phyloP scores from a whole-genome alignment of 2,113 vertebrate species.

The Delphinus delphis region DNA sequence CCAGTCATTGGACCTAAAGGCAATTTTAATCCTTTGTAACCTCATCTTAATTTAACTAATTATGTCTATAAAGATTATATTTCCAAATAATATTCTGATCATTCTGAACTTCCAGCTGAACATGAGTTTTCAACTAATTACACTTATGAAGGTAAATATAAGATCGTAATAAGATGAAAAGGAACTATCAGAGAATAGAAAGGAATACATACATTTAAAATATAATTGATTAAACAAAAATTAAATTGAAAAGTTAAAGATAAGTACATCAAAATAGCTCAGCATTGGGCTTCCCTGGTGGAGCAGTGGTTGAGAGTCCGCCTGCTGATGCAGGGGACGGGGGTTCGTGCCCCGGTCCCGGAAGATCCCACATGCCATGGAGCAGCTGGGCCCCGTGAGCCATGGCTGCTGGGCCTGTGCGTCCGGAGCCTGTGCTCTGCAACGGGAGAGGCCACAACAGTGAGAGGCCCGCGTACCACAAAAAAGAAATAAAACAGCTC shows the following conservation, averaged over 20 bases:
- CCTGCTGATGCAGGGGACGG: too few relatives aligned
- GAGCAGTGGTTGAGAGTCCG: too few relatives aligned
- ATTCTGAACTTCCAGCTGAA: background rate
- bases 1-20: background rate
- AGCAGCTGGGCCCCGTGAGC: too few relatives aligned
- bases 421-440: too few relatives aligned
- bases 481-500: background rate
- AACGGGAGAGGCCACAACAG: too few relatives aligned
- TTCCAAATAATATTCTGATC: background rate
- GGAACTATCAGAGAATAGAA: background rate
- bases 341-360: too few relatives aligned
- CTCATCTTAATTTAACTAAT: background rate
- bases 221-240: background rate
- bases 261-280: background rate
- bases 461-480: fast-evolving
- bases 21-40: background rate
- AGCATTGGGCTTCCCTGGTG: too few relatives aligned
- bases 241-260: background rate
- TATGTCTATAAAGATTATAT: too few relatives aligned
- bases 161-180: background rate
- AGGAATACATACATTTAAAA: background rate
- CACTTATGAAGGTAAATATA: background rate
- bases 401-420: too few relatives aligned
- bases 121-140: background rate
- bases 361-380: too few relatives aligned